Evolutionary conservation across 2,888 invertebrate species (phyloP).

Genomic region (Leucophenga maculata): DNA sequence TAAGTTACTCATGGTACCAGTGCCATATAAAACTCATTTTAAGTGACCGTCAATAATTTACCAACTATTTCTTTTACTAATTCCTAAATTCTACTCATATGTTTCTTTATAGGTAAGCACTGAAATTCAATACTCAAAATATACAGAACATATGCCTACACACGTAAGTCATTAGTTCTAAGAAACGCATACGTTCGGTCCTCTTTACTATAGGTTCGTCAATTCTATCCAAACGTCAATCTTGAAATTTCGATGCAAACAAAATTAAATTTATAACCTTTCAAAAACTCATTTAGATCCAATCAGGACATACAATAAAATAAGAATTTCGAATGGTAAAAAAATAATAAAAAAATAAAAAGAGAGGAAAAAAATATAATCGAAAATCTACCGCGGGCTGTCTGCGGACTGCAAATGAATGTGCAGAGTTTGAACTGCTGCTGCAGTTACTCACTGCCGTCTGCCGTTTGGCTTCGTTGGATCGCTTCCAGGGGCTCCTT

Average conservation of each 20-base stretch:
- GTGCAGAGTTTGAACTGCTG: not conserved
- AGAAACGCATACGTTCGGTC: slow-evolving; percentile 11
- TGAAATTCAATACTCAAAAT: slow-evolving; percentile 41
- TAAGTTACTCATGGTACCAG: too few species aligned
- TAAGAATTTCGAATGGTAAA: not conserved
- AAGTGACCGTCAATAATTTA: not conserved
- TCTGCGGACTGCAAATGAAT: slow-evolving; percentile 1
- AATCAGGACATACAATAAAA: slow-evolving; percentile 14
- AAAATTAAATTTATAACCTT: slow-evolving; percentile 20
- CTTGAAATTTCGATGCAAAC: not conserved
- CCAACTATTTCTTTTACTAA: slow-evolving; percentile 55
- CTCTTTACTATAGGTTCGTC: not conserved
- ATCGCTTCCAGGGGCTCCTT: too few species aligned
- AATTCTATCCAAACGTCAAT: too few species aligned
- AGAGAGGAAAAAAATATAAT: too few species aligned
- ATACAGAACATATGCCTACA: slow-evolving; percentile 53
- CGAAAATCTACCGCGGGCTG: too few species aligned
- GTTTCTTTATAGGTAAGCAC: slow-evolving; percentile 57
- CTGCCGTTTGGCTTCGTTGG: slow-evolving; percentile 50
- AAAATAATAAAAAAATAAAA: not conserved
- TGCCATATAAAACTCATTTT: too few species aligned
- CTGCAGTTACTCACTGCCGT: slow-evolving; percentile 41
- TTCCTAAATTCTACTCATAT: slow-evolving; percentile 37
- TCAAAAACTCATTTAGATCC: slow-evolving; percentile 22
- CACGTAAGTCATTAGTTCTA: slow-evolving; percentile 21